Evolutionary conservation across 2,113 vertebrate species (phyloP).

Genomic region (Nothoprocta pentlandii): DNA sequence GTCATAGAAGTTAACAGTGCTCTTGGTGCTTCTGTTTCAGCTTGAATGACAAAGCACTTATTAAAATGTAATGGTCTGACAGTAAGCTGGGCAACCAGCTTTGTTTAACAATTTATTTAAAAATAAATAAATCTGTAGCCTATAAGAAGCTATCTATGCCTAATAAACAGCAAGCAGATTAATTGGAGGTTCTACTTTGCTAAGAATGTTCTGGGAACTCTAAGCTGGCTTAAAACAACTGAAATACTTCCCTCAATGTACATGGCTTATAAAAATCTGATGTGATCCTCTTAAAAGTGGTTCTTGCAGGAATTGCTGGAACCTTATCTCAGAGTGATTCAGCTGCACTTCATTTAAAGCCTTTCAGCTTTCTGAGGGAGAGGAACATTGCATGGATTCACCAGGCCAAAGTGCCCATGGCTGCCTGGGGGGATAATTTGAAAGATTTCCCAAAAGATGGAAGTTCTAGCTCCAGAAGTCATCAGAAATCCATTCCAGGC

Average conservation of each 20-base stretch:
- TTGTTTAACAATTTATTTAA: neutral
- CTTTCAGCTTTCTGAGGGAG: neutral
- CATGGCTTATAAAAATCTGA: neutral
- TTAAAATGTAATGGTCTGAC: neutral
- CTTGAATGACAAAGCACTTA: neutral
- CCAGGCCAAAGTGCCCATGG: neutral
- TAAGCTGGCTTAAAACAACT: neutral
- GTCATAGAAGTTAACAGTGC: neutral
- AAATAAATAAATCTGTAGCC: neutral
- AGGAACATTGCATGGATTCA: accelerated
- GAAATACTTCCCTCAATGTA: neutral
- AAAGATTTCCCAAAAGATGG: neutral
- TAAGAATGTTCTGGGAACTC: neutral
- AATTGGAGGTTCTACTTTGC: neutral
- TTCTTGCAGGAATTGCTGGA: neutral
- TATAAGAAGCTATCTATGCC: neutral
- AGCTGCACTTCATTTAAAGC: neutral
- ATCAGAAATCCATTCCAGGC: neutral
- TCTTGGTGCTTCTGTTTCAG: neutral
- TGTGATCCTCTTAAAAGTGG: neutral
- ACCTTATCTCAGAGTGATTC: neutral
- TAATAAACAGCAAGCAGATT: neutral
- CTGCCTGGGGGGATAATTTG: neutral
- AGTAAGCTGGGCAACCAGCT: neutral
- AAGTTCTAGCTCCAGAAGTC: neutral